Conservation (phyloP, 2,113 vertebrate species). For the Eidolon helvum region DNA sequence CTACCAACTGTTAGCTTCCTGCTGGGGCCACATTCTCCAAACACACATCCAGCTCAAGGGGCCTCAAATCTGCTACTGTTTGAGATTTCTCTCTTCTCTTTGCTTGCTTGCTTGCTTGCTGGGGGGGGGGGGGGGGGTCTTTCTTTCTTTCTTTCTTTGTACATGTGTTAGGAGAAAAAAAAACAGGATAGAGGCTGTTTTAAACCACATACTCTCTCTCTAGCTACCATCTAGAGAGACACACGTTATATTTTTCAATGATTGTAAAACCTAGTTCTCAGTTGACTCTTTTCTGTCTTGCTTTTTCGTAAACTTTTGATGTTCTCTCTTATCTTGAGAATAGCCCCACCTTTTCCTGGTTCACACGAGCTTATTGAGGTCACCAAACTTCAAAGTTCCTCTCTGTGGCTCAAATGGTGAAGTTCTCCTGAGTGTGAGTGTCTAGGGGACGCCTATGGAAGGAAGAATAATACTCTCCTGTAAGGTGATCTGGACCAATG, state of each 20-base stretch:
- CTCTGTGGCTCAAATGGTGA: conserved; percentile 30
- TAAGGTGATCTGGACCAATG: conserved; percentile 66
- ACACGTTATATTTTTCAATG: conserved; percentile 47
- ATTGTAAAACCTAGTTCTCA: conserved; percentile 51
- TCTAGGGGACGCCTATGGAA: conserved; percentile 29
- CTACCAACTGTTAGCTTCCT: neutral
- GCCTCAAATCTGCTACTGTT: neutral
- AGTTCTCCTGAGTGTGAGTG: conserved; percentile 24
- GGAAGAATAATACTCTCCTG: conserved; percentile 56
- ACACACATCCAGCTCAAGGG: neutral
- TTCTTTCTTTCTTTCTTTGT: neutral
- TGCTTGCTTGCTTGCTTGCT: too few relatives aligned
- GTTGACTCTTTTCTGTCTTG: conserved; percentile 54
- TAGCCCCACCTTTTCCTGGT: conserved; percentile 56
- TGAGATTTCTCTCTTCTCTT: neutral
- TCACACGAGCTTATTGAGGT: conserved; percentile 54
- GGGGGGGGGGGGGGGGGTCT: too few relatives aligned
- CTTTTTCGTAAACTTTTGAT: conserved; percentile 62
- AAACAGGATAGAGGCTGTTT: conserved; percentile 17
- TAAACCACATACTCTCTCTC: neutral
- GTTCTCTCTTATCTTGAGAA: conserved; percentile 54
- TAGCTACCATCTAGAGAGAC: neutral
- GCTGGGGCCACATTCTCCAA: neutral
- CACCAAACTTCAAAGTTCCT: conserved; percentile 49
- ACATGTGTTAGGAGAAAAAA: neutral